These are phyloP conservation scores for Phenganax stokvisi DNA, from an alignment of 92 coral and sea anemone genomes.

Conservation along the genomic window DNA sequence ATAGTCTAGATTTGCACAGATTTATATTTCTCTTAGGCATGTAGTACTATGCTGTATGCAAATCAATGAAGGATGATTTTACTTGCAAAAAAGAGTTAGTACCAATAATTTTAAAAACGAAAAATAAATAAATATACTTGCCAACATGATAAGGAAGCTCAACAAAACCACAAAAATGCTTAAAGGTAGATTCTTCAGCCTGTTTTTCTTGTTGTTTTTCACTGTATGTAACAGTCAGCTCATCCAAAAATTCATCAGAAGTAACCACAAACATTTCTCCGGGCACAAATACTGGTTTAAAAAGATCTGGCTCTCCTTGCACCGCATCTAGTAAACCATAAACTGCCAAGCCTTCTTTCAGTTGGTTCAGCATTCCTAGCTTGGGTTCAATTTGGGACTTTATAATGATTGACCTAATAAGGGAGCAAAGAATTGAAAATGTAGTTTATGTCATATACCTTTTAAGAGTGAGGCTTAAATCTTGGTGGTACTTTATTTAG, in stretches of 20 bases:
- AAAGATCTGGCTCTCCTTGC: constrained; percentile 48
- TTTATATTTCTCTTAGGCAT: too few relatives aligned
- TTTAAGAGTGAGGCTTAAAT: constrained; percentile 18
- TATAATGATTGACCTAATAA: constrained; percentile 54
- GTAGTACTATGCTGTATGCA: too few relatives aligned
- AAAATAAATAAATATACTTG: constrained; percentile 6
- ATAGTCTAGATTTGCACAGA: too few relatives aligned
- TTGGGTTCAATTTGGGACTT: constrained; percentile 52
- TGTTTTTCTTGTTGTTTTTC: constrained; percentile 52
- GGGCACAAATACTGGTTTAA: constrained; percentile 59
- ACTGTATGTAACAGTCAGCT: constrained; percentile 50
- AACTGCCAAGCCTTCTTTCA: constrained; percentile 50
- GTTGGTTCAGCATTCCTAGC: constrained; percentile 59
- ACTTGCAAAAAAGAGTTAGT: not conserved
- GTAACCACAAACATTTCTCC: constrained; percentile 50
- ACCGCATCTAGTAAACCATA: constrained; percentile 54
- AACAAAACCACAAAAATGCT: constrained; percentile 58
- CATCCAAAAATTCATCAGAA: constrained; percentile 63
- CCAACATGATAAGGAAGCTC: constrained; percentile 38
- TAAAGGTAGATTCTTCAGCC: constrained; percentile 50
- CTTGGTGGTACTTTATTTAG: constrained; percentile 46
- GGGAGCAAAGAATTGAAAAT: constrained; percentile 16
- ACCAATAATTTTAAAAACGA: not conserved
- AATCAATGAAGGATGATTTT: too few relatives aligned
- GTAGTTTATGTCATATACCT: not conserved